Percentiles rank a stretch among this genome's conserved stretches.
These are phyloP conservation scores for Habroteleia sp. DNA, from an alignment of 2,888 invertebrate species.

Conservation along the genomic window DNA sequence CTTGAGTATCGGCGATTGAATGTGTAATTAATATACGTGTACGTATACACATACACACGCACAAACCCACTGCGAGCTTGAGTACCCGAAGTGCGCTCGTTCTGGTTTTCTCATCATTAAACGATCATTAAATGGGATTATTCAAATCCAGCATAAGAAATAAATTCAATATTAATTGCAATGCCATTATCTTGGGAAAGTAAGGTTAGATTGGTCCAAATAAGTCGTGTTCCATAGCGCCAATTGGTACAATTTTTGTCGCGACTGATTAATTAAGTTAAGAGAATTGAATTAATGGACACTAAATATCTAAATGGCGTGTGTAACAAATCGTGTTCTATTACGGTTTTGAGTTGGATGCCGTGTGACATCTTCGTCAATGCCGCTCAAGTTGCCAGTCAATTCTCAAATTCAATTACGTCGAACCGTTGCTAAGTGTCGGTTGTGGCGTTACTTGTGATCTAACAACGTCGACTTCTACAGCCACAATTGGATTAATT, in stretches of 20 bases:
- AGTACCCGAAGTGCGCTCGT: slow-evolving; percentile 11
- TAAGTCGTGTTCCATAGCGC: no score
- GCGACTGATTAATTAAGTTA: no score
- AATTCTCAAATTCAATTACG: slow-evolving; percentile 77
- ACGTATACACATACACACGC: not conserved
- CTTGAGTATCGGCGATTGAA: no score
- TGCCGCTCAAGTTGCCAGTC: slow-evolving; percentile 71
- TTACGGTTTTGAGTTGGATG: slow-evolving; percentile 28
- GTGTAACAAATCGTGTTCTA: slow-evolving; percentile 48
- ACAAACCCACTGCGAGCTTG: not conserved
- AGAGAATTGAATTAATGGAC: no score
- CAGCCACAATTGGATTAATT: slow-evolving; percentile 71
- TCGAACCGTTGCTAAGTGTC: slow-evolving; percentile 73
- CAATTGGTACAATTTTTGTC: no score
- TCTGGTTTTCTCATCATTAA: slow-evolving; percentile 16
- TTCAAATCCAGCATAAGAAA: slow-evolving; percentile 24
- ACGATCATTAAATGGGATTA: slow-evolving; percentile 46
- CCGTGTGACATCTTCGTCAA: slow-evolving; percentile 73
- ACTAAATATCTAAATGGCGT: no score
- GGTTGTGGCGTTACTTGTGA: slow-evolving; percentile 67
- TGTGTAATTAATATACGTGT: slow-evolving; percentile 16
- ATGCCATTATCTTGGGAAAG: not conserved
- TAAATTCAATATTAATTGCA: slow-evolving; percentile 26
- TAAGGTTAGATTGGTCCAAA: not conserved
- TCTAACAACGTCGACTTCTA: slow-evolving; percentile 68